Evolutionary conservation across 2,888 invertebrate genomes (phyloP).

Genomic region (Megaustenia siamemsis): DNA sequence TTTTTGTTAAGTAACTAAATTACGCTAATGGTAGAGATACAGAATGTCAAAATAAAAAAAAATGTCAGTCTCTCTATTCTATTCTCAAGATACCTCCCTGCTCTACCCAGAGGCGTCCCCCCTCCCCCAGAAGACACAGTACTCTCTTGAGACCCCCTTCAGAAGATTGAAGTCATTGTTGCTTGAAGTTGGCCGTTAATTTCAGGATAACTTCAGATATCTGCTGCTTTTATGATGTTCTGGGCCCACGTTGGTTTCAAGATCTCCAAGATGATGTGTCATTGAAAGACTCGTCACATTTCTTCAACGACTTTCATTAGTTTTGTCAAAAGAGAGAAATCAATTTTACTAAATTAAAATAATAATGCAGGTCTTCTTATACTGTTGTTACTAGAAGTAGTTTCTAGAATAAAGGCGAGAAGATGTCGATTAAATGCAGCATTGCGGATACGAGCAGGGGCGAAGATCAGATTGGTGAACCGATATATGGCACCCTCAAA

Average conservation of each 20-base stretch:
- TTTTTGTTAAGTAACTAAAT: too few relatives aligned
- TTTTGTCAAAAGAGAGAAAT: too few relatives aligned
- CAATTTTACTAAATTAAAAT: too few relatives aligned
- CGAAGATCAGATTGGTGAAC: too few relatives aligned
- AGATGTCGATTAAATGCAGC: too few relatives aligned
- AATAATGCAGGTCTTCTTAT: too few relatives aligned
- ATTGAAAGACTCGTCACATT: too few relatives aligned
- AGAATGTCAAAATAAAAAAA: background rate
- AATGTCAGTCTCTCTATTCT: background rate
- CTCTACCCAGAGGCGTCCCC: background rate
- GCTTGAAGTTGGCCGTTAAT: slow-evolving; percentile 29
- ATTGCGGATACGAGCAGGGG: too few relatives aligned
- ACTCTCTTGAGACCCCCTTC: background rate
- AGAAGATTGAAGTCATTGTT: slow-evolving; percentile 37
- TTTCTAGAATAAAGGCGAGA: too few relatives aligned
- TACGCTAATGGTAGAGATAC: background rate
- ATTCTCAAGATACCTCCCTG: background rate
- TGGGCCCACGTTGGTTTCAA: background rate
- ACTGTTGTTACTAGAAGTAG: too few relatives aligned
- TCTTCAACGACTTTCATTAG: too few relatives aligned
- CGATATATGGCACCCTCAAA: too few relatives aligned
- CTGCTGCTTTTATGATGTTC: background rate
- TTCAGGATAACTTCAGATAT: background rate
- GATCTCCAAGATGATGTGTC: background rate
- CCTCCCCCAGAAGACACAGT: background rate